Conservation (phyloP, 2,888 invertebrate genomes). For the Trichogramma dendrolimi region DNA sequence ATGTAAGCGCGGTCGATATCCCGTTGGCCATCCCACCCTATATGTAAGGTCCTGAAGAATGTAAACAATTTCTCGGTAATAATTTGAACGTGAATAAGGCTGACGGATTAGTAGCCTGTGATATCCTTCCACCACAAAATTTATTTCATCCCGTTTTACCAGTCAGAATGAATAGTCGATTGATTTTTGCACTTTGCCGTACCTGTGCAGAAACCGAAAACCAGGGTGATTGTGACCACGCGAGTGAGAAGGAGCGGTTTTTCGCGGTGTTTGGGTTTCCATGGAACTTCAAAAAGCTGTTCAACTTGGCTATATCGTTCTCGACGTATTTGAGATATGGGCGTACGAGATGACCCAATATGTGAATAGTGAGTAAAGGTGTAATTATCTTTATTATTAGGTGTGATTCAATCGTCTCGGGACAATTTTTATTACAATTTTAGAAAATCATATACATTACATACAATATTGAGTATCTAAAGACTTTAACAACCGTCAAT, state of each 20-base stretch:
- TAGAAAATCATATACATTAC: no score
- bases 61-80: conserved; percentile 18
- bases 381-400: no score
- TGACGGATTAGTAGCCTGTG: conserved; percentile 34
- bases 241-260: conserved; percentile 30
- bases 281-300: conserved; percentile 43
- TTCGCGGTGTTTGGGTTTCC: conserved; percentile 43
- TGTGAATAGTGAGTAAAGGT: not conserved
- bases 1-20: conserved; percentile 36
- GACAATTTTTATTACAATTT: no score
- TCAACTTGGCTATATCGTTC: conserved; percentile 37
- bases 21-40: conserved; percentile 37
- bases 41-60: conserved; percentile 28
- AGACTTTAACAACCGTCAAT: no score
- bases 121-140: conserved; percentile 33
- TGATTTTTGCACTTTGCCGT: conserved; percentile 45
- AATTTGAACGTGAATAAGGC: conserved; percentile 6
- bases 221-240: conserved; percentile 39
- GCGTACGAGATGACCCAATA: conserved; percentile 38
- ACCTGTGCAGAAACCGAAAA: conserved; percentile 37
- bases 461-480: no score
- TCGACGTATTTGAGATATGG: conserved; percentile 42
- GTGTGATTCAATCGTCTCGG: no score
- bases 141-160: conserved; percentile 41
- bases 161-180: conserved; percentile 33